These are phyloP conservation scores for Coptodon rendalli DNA, from an alignment of 2,113 vertebrate species.

Conservation along the genomic window DNA sequence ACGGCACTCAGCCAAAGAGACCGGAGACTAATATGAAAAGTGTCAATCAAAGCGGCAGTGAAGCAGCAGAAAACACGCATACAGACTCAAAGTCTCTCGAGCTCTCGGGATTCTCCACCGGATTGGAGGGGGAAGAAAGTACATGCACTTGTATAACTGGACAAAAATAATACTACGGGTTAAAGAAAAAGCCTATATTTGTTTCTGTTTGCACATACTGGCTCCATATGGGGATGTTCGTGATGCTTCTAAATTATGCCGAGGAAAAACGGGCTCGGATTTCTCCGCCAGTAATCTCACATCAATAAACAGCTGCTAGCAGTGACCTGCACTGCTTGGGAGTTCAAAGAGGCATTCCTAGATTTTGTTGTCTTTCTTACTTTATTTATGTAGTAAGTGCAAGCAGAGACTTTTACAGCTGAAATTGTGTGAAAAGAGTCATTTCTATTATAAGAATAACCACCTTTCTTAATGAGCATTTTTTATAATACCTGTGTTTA, in stretches of 20 bases:
- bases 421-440: neutral
- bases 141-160: neutral
- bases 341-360: neutral
- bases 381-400: neutral
- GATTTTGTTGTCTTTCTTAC: constrained; percentile 44
- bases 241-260: constrained; percentile 31
- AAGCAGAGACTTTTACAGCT: neutral
- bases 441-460: neutral
- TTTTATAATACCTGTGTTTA: neutral
- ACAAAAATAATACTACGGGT: constrained; percentile 7
- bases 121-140: neutral
- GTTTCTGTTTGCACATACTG: constrained; percentile 21
- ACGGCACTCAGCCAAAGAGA: neutral
- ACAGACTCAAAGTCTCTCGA: neutral
- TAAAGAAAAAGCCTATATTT: constrained; percentile 8
- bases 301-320: constrained; percentile 46
- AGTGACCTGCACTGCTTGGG: constrained; percentile 14
- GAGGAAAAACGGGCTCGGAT: constrained; percentile 34
- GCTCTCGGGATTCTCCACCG: neutral
- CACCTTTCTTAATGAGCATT: neutral
- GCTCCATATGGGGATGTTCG: constrained; percentile 36
- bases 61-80: neutral
- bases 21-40: constrained; percentile 6
- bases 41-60: constrained; percentile 11
- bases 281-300: constrained; percentile 29